Evolutionary conservation across 2,888 invertebrate species (phyloP), one percentile per base, ranked within the genome.

Genomic region (Trachelus iudaicus): DNA sequence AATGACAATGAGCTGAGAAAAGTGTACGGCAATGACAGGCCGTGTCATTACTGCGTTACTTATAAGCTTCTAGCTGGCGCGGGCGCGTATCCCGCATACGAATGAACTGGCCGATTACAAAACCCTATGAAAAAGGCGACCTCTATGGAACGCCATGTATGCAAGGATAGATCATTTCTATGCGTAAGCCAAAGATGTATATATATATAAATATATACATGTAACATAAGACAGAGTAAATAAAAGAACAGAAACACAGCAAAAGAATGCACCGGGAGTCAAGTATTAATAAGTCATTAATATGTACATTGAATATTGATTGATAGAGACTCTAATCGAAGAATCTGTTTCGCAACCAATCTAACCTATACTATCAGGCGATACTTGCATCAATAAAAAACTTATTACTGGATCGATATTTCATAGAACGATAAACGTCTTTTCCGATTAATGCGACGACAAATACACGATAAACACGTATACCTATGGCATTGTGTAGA

Each of bases 11-110:
- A 84, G 83, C 84, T 81, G 85, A 88, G 88, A 87, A 88, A 87
- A 87, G 83, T 88, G 85, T 87, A 84, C 84, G 82, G 82, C 84
- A 87, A 87, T 88, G 89, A 89, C 89, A 87, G 88, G 83, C 83
- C 86, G 83, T 86, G 89, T 89, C 89, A 89, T 89, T 89, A 89
- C 89, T 85, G 86, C 79, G 87, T 88, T 89, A 89, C 89, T 88
- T 87, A 88, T 87, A 89, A 87, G 88, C 87, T 85, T 81, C 85
- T 83, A 23, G 56, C 56, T 56, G 23, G 81, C 84, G 84, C 82
- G 83, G 75, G 79, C 79, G 84, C 89, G 87, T 82, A 81, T 74
- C 75, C 81, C 80, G 88, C 88, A 87, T 89, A 88, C 85, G 78
- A 88, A 88, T 85, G 85, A 85, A 84, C 77, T 40, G 71, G 80